phyloP scores from a whole-genome alignment of 2,888 invertebrate genomes.

The Ectemnius lituratus region DNA sequence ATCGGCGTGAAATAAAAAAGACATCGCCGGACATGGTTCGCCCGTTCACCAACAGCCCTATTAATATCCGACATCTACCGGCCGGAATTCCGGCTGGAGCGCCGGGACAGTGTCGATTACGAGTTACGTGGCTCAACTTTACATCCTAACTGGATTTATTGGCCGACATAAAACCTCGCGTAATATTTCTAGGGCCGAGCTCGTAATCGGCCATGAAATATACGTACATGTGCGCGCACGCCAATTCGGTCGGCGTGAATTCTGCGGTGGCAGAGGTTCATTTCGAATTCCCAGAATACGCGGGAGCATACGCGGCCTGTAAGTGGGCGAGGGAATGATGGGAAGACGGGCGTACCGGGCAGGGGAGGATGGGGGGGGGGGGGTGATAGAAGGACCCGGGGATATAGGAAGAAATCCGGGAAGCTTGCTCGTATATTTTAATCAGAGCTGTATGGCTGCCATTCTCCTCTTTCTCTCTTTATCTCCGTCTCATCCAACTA shows the following conservation, averaged over 20 bases:
- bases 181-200: slow-evolving; percentile 57
- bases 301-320: slow-evolving; percentile 54
- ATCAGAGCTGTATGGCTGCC: slow-evolving; percentile 70
- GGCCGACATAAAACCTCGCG: slow-evolving; percentile 47
- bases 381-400: slow-evolving; percentile 55
- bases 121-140: slow-evolving; percentile 40
- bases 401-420: slow-evolving; percentile 72
- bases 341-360: slow-evolving; percentile 31
- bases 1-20: slow-evolving; percentile 1
- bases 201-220: slow-evolving; percentile 54
- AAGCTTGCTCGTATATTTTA: slow-evolving; percentile 75
- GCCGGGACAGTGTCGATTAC: slow-evolving; percentile 32
- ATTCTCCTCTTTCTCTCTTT: slow-evolving; percentile 50
- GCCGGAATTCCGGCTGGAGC: neutral
- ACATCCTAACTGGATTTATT: slow-evolving; percentile 45
- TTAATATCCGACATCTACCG: slow-evolving; percentile 5
- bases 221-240: slow-evolving; percentile 41
- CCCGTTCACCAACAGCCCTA: neutral
- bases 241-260: slow-evolving; percentile 61
- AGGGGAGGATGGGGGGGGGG: neutral
- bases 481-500: slow-evolving; percentile 44
- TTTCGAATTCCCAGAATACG: slow-evolving; percentile 75
- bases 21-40: neutral
- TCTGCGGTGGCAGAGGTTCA: slow-evolving; percentile 65
- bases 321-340: slow-evolving; percentile 35